Base-by-base conservation (phyloP, 2,888 invertebrate genomes). In the Ephialtes manifestator region DNA sequence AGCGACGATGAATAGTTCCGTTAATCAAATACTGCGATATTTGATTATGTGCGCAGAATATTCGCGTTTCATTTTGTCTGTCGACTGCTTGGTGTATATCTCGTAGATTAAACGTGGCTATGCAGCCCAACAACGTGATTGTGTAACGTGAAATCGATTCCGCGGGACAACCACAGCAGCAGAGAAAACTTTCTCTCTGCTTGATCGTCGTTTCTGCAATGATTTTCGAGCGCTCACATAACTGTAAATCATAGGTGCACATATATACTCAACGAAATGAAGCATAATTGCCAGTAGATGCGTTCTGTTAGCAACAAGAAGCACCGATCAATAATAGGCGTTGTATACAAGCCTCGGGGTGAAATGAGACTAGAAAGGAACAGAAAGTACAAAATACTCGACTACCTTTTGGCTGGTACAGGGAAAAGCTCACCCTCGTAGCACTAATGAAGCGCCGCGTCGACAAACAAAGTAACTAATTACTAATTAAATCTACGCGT, bases 391-490 rank as follows among this genome's bases (percentile, higher is more conserved):
- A 20, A 77, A 72, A 81, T 81, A 67, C 72, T 72, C 43, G 75
- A 48, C 35, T 28, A 35, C 60, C 53, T n/a, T 39, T 39, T 18
- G 15, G 13, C 43, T 48, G 46, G n/a, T 35, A 18, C 8, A 18
- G 11, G 46, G 51, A 15, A 15, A 20, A 39, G 31, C 48, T 60
- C 68, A 58, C 75, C 75, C 74, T 70, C 68, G 84, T 65, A 46
- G 51, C 72, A 70, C 84, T 88, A 87, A 89, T 88, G 86, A 88
- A 87, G 78, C 81, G 48, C 51, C 84, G 68, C 83, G 84, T 81
- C 80, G 79, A 75, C 86, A 85, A 85, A 88, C 86, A 85, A 89
- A 87, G 86, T 87, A 82, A 77, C 87, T 89, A 88, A 88, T 88
- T 84, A 85, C 75, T 88, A 88, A 89, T 89, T 87, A 87, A 87